Evolutionary conservation across 2,797 vertebrate genomes (phyloP), one percentile per base, ranked within the genome.

Genomic region (Cyclura pinguis): DNA sequence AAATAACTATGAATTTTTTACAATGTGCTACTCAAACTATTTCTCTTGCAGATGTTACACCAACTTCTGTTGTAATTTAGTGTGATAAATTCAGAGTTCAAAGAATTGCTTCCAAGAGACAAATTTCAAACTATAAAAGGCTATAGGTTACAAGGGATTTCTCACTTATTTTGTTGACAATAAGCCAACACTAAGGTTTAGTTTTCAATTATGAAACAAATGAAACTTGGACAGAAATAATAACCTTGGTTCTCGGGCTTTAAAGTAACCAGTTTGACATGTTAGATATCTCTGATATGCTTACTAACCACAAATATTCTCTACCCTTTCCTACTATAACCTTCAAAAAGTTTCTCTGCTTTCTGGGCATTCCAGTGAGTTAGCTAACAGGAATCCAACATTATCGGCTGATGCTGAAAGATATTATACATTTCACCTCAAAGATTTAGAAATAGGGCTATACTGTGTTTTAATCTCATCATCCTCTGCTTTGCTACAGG

Each of bases 181-280:
- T 32, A 50, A 16, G 14, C 14, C 22, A 50, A 16, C 27, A 35
- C 47, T 87, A 77, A 52, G 32, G 52, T 69, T 80, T 67, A 10
- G 6, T 52, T 80, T 59, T 14, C 12, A 69, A 47, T 38, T 84
- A 38, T 38, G 72, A 89, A 89, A 89, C 73, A 77, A 35, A 77
- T 29, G 24, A 57, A 62, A 7, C 18, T 74, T 74, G 32, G 6
- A 50, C 16, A 57, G 50, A 32, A 73, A 74, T 27, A 78, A 76
- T 29, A 74, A 47, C 69, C 72, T 84, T 52, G 69, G 38, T 77
- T 84, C 55, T 67, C 22, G 38, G 29, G 32, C 38, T 82, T 59
- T 27, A 20, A 42, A 74, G 35, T 57, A 35, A 76, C n/a, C 38
- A 62, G 1, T 13, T 73, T 29, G 50, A n/a, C 22, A 38, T 10